These are phyloP conservation scores for Masnerella sp. DNA, from an alignment of 2,888 invertebrate genomes.

Conservation along the genomic window DNA sequence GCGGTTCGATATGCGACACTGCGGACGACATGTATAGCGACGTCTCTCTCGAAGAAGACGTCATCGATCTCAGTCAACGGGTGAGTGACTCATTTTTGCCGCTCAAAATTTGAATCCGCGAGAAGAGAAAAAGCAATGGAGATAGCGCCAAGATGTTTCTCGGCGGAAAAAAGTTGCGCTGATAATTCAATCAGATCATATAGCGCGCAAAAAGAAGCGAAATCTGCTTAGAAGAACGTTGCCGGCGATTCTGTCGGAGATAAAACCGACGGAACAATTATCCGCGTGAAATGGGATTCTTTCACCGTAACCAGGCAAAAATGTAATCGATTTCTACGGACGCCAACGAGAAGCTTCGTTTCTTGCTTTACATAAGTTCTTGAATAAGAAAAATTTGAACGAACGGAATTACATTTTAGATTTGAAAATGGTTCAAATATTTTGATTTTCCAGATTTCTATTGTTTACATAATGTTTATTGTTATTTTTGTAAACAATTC, in stretches of 20 bases:
- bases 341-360: conserved; percentile 9
- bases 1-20: conserved; percentile 94
- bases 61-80: conserved; percentile 95
- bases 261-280: conserved; percentile 35
- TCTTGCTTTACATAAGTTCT: conserved; percentile 11
- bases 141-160: too few species aligned
- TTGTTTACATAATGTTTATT: too few species aligned
- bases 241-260: conserved; percentile 15
- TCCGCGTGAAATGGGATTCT: conserved; percentile 33
- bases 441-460: too few species aligned
- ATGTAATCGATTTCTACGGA: conserved; percentile 33
- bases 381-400: conserved; percentile 6
- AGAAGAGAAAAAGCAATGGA: conserved; percentile 7
- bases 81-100: conserved; percentile 78
- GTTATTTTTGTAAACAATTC: too few species aligned
- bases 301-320: conserved; percentile 32
- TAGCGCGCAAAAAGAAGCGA: conserved; percentile 22
- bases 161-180: conserved; percentile 7
- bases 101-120: neutral
- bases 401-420: too few species aligned
- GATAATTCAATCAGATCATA: conserved; percentile 35
- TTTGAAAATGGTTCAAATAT: too few species aligned
- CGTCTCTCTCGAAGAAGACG: conserved; percentile 94
- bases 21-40: conserved; percentile 97
- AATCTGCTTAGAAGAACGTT: conserved; percentile 14